Evolutionary conservation across 1,140 invertebrate genomes (phyloP).

Genomic region (Sminthurinus signatus): DNA sequence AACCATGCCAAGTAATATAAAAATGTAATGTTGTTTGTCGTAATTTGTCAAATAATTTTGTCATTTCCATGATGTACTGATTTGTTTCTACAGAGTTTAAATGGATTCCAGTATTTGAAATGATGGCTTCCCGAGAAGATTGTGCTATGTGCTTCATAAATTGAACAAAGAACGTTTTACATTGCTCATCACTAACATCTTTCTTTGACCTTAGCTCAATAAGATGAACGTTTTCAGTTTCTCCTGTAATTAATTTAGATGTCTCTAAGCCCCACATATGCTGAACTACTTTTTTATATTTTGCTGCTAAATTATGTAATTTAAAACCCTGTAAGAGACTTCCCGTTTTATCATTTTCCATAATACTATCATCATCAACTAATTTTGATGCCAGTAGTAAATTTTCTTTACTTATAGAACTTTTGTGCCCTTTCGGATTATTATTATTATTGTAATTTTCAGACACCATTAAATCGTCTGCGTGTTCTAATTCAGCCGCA

Average conservation of each 20-base stretch:
- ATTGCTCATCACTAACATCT: neutral
- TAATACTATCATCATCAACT: neutral
- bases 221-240: neutral
- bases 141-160: neutral
- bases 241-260: neutral
- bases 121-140: neutral
- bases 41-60: slow-evolving; percentile 4
- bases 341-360: too few relatives aligned
- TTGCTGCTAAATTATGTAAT: neutral
- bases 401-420: neutral
- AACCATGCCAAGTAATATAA: neutral
- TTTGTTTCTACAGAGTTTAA: neutral
- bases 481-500: neutral
- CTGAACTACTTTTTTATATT: too few relatives aligned
- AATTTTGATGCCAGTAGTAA: neutral
- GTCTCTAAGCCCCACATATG: too few relatives aligned
- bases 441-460: neutral
- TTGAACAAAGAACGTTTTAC: neutral
- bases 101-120: slow-evolving; percentile 14
- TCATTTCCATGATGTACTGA: neutral
- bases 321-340: too few relatives aligned
- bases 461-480: neutral
- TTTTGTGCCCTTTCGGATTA: neutral
- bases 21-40: neutral
- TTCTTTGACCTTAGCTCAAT: neutral